Evolutionary conservation across 2,888 invertebrate genomes (phyloP), one percentile per base, ranked within the genome.

Genomic region (Hypomecis punctinalis): DNA sequence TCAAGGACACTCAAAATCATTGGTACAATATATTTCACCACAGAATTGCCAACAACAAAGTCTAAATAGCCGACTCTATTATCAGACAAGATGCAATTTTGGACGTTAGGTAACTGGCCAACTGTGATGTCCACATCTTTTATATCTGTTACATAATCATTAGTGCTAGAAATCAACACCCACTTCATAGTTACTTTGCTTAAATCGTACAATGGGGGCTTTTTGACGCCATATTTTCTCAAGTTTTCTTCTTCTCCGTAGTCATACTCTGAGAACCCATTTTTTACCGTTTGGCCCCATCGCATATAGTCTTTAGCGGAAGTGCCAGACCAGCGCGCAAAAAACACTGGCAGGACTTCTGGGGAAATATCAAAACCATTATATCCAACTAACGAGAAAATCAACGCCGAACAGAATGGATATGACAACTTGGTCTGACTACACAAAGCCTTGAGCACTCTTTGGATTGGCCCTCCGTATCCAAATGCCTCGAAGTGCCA

Each of bases 1-100:
- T 76, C 61, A 7, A 81, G 47, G 37, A 61, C 60, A 1, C 73
- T 66, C 35, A 77, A 61, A 48, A 81, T 62, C 37, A 73, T 69
- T 8, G 78, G 76, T 1, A 78, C 80, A 53, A 82, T 46, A 37
- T 71, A 73, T 42, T 73, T 80, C 0, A 68, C 67, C 40, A 82
- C 68, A 61, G 75, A 75, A 59, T 76, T 77, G 35, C 82, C 80
- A 48, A 74, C 81, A 10, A 82, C 23, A 54, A 76, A 82, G 59
- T 81, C 82, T 42, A 82, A 67, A 68, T 82, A 83, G 8, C 72
- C 79, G 49, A 81, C 80, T 0, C 68, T 71, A 13, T 68, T 64
- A 55, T 80, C 76, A 0, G 79, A 73, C 9, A 82, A 60, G 4
- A 76, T 64, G 46, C 83, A 82, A n/a, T 71, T 61, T 0, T 63